Base-by-base conservation (phyloP, 2,113 vertebrate species). In the Dicaeum eximium region DNA sequence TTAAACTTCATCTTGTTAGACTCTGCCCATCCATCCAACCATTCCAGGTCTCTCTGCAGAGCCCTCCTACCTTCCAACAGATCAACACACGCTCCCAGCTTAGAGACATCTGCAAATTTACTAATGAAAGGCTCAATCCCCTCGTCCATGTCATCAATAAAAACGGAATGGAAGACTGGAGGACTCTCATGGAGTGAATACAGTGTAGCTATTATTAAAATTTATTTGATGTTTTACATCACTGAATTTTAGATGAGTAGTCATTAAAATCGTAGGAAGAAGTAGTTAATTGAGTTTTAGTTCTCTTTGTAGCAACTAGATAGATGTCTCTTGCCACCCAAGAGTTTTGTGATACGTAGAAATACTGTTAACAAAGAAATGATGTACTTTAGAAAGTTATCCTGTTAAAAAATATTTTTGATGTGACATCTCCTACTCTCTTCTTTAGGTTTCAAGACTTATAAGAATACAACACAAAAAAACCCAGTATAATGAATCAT, bases 181-280 rank as follows among this genome's bases (percentile, higher is more conserved):
- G 53, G 42, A 77, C 54, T 91, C 42, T 61, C 22, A 35, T 80
- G 38, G 31, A 65, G 21, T 61, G 66, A 87, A 65, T 48, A 73
- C 62, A 87, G 54, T 51, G 66, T 42, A 79, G 51, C 40, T 82
- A 16, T 92, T 93, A 88, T 44, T 79, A 82, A 82, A 72, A 90
- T 92, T 91, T 94, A 94, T 94, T 94, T 80, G 58, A 85, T 85
- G 47, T 70, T 92, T 87, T 85, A 85, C 54, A 60, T 92, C 38
- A 86, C 57, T 84, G 69, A 69, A 53, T 72, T 89, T 93, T 45
- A 75, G 45, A 91, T 65, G 8, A 85, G 24, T 72, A 79, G 28
- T 89, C 69, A 65, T 87, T 91, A 84, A 84, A 93, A 64, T 91
- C 57, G 60, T 44, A 75, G 65, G 69, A 91, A 86, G 56, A 81